Evolutionary conservation across 2,888 invertebrate genomes (phyloP).

Genomic region (Octodonta nipae): DNA sequence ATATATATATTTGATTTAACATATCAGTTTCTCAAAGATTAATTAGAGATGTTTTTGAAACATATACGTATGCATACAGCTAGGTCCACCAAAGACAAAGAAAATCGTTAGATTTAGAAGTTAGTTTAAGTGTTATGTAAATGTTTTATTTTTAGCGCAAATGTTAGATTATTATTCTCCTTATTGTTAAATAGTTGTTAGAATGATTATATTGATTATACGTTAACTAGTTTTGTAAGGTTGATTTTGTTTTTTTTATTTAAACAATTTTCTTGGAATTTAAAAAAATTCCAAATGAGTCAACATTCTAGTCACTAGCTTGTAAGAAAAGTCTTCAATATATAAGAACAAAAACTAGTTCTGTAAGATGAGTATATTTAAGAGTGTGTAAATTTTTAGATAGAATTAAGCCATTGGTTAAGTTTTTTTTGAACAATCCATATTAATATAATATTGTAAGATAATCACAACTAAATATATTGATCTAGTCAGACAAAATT

Average conservation of each 20-base stretch:
- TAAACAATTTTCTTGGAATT: conserved; percentile 9
- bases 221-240: conserved; percentile 9
- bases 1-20: too few relatives aligned
- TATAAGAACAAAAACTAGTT: too few relatives aligned
- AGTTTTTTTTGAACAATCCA: too few relatives aligned
- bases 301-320: conserved; percentile 15
- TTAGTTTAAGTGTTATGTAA: conserved; percentile 3
- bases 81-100: conserved; percentile 13
- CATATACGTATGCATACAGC: conserved; percentile 7
- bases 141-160: conserved; percentile 8
- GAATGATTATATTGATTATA: conserved; percentile 1
- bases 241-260: conserved; percentile 7
- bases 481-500: too few relatives aligned
- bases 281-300: conserved; percentile 9
- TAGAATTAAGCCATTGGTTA: too few relatives aligned
- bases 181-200: background rate
- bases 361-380: too few relatives aligned
- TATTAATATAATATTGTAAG: too few relatives aligned
- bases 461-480: too few relatives aligned
- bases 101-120: background rate
- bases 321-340: too few relatives aligned
- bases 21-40: conserved; percentile 7
- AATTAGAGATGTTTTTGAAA: conserved; percentile 7
- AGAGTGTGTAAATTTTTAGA: too few relatives aligned
- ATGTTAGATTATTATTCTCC: conserved; percentile 6